These are phyloP conservation scores for Anas georgica DNA, from an alignment of 2,797 vertebrate genomes.

Conservation along the genomic window DNA sequence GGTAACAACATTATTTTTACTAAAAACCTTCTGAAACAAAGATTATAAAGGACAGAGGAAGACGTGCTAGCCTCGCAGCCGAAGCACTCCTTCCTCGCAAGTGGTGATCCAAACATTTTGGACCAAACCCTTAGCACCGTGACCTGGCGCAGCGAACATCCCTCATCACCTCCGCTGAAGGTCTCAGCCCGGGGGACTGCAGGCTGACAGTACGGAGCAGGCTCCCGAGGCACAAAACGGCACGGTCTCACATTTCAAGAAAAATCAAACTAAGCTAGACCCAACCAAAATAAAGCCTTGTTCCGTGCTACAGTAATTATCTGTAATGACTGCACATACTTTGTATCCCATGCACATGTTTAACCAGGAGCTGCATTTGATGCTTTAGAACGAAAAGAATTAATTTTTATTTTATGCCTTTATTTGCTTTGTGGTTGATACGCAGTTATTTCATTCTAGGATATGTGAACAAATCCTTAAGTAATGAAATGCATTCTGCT, in stretches of 20 bases:
- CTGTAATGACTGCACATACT: neutral
- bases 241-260: neutral
- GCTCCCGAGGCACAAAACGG: neutral
- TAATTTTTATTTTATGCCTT: neutral
- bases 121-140: neutral
- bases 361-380: neutral
- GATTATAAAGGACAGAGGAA: neutral
- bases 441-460: neutral
- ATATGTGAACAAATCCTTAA: neutral
- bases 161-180: neutral
- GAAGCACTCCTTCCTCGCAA: neutral
- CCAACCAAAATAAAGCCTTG: neutral
- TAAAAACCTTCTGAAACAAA: neutral
- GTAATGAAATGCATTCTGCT: neutral
- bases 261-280: neutral
- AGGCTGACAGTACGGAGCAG: neutral
- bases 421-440: neutral
- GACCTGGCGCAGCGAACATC: neutral
- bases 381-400: neutral
- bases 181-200: neutral
- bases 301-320: neutral
- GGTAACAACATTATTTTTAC: neutral
- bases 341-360: neutral
- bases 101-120: neutral
- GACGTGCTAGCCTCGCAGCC: neutral